Conservation (phyloP, 2,797 vertebrate species). For the Esox lucius region DNA sequence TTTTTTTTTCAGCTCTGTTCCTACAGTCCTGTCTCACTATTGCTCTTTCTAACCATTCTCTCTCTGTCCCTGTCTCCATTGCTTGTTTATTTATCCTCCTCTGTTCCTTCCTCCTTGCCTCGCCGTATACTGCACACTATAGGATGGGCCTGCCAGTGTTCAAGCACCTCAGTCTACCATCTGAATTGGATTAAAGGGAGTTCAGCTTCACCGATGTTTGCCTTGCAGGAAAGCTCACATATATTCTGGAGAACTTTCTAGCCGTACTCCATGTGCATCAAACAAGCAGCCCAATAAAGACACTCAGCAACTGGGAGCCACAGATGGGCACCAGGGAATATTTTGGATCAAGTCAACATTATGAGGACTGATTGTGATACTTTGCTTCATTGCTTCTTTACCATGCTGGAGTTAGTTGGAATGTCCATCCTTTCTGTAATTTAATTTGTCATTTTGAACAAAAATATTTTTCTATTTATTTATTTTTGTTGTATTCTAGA, state of each 20-base stretch:
- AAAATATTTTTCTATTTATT: constrained; percentile 27
- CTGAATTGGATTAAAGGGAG: constrained; percentile 50
- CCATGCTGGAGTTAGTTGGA: constrained; percentile 22
- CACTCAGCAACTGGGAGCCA: constrained; percentile 30
- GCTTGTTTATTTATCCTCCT: constrained; percentile 28
- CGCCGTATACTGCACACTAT: not conserved
- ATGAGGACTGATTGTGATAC: constrained; percentile 22
- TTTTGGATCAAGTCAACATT: constrained; percentile 41
- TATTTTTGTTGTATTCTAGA: constrained; percentile 19
- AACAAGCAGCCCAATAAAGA: constrained; percentile 21
- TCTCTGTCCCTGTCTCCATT: not conserved
- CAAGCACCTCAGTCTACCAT: constrained; percentile 28
- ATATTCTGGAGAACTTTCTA: constrained; percentile 31
- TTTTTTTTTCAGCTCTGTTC: not conserved
- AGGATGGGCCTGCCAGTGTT: constrained; percentile 22
- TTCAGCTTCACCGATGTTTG: constrained; percentile 45
- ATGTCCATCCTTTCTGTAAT: constrained; percentile 13
- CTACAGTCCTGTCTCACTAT: not conserved
- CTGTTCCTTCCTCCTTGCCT: constrained; percentile 35
- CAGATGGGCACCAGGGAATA: constrained; percentile 32
- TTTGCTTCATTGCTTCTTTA: constrained; percentile 15
- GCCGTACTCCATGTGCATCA: constrained; percentile 10
- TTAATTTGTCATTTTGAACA: constrained; percentile 4
- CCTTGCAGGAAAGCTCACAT: constrained; percentile 42
- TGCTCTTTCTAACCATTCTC: not conserved